Conservation (phyloP, 2,113 vertebrate species). For the Xenopus borealis region DNA sequence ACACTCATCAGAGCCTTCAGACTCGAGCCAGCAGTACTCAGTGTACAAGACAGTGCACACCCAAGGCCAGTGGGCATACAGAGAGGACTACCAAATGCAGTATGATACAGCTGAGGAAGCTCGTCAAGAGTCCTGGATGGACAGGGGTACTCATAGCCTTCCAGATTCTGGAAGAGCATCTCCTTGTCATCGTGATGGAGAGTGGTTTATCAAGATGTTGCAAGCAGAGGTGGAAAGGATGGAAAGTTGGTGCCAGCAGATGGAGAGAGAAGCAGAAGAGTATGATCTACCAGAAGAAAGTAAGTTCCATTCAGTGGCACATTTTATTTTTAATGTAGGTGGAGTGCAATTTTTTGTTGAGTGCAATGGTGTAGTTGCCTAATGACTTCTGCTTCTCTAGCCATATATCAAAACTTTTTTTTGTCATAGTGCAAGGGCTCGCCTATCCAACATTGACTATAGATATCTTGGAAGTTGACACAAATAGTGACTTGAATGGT, state of each 20-base stretch:
- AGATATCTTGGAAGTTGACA: too few species aligned
- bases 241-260: constrained; percentile 97
- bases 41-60: constrained; percentile 97
- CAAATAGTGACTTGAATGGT: too few species aligned
- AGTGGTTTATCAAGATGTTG: constrained; percentile 93
- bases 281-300: constrained; percentile 91
- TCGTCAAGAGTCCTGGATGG: constrained; percentile 78
- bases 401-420: too few species aligned
- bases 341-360: too few species aligned
- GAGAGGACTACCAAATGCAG: constrained; percentile 88
- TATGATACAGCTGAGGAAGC: constrained; percentile 77
- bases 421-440: too few species aligned
- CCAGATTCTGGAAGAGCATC: constrained; percentile 90
- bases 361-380: too few species aligned
- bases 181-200: constrained; percentile 88
- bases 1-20: constrained; percentile 87
- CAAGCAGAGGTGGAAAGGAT: constrained; percentile 94
- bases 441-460: too few species aligned
- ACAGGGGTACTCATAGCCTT: constrained; percentile 88
- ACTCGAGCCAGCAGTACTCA: constrained; percentile 82
- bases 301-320: constrained; percentile 59
- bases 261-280: constrained; percentile 93
- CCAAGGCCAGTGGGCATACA: constrained; percentile 95
- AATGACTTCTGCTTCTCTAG: too few species aligned
- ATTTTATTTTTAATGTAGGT: too few species aligned